Evolutionary conservation across 2,113 vertebrate species (phyloP), one percentile per base, ranked within the genome.

Genomic region (Vicugna pacos): DNA sequence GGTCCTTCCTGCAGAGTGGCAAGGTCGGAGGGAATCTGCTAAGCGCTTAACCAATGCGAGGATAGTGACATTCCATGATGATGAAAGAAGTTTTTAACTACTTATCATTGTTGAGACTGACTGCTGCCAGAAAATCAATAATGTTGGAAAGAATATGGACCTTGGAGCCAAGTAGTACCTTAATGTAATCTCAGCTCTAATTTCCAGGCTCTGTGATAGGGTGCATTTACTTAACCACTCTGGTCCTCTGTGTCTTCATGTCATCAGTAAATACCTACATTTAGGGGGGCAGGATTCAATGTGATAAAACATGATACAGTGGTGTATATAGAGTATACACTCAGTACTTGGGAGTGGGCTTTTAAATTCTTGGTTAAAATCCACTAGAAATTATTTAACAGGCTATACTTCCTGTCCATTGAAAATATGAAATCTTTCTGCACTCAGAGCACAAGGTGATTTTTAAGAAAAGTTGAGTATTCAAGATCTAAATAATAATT

Each of bases 311-410:
- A 38, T 32, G 75, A 42, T 10, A 38, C 60, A 65, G 7, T n/a
- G 30, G 52, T 56, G 7, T 12, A 24, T 65, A 32, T 2, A 46
- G 16, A 46, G 82, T 42, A 35, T 9, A 52, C 1, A 22, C 7
- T 62, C 17, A 82, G 1, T 73, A 75, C 75, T 9, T 48, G 3
- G 22, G 17, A 83, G 11, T 79, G 38, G n/a, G 10, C 24, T 69
- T 96, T 93, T 82, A 46, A 93, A 89, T 73, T 64, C 30, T 69
- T 76, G 20, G 15, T 54, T 81, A 89, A 88, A 91, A 75, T 64
- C 52, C 12, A 60, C 48, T 48, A 46, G 75, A 82, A 86, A 60
- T 67, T 62, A 35, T 82, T 85, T 76, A 93, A 46, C 14, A 81
- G 22, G 1, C 2, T 72, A 26, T 67, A 62, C 0, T 22, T 82